A percentile compares a stretch with the other conserved stretches of the same genome.
phyloP scores from a whole-genome alignment of 2,797 vertebrate species.

The Knipowitschia caucasica region DNA sequence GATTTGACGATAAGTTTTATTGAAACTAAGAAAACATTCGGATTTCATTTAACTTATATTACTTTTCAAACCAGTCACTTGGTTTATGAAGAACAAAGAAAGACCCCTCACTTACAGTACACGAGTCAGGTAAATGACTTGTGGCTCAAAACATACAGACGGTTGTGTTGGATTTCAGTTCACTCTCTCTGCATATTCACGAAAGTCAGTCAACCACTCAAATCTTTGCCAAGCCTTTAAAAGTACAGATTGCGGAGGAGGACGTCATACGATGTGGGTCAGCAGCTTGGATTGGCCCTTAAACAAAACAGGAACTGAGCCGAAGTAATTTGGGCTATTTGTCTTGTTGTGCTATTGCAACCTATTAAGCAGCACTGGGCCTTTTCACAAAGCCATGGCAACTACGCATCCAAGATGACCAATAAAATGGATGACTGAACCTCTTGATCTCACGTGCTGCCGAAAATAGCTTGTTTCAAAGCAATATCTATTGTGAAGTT shows the following conservation, averaged over 20 bases:
- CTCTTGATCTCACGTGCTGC: conserved; percentile 59
- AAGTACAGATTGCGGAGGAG: conserved; percentile 30
- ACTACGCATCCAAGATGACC: conserved; percentile 35
- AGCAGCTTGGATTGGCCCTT: conserved; percentile 38
- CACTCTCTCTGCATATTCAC: too few relatives aligned
- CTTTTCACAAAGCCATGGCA: conserved; percentile 31
- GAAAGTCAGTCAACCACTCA: neutral
- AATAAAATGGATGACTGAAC: conserved; percentile 49
- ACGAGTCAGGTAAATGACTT: too few relatives aligned
- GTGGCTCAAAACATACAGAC: too few relatives aligned
- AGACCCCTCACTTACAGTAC: too few relatives aligned
- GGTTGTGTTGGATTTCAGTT: neutral
- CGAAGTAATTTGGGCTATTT: conserved; percentile 52
- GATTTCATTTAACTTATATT: too few relatives aligned
- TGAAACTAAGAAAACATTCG: too few relatives aligned
- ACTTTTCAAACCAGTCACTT: too few relatives aligned
- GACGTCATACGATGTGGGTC: conserved; percentile 55
- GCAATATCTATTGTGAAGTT: conserved; percentile 52
- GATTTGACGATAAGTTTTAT: too few relatives aligned
- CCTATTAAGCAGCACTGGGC: conserved; percentile 43
- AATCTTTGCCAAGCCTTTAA: conserved; percentile 16
- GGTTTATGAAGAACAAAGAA: too few relatives aligned
- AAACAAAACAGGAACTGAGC: conserved; percentile 54
- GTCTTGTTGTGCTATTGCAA: conserved; percentile 40
- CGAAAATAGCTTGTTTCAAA: conserved; percentile 74